Evolutionary conservation across 2,888 invertebrate species (phyloP).

Genomic region (Atethmia centrago): DNA sequence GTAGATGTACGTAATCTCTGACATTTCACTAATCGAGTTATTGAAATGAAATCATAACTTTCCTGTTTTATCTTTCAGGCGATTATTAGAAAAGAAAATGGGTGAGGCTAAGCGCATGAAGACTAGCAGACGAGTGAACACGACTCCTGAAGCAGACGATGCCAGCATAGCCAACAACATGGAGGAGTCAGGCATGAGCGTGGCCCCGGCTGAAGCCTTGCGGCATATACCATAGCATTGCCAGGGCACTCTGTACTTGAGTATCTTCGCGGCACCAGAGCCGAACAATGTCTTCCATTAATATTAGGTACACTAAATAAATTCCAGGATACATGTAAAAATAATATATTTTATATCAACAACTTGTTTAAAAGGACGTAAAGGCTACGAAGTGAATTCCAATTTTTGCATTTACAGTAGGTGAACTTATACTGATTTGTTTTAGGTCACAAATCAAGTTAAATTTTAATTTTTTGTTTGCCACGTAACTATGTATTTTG

Average conservation of each 20-base stretch:
- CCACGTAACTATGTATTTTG: slow-evolving; percentile 1
- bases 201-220: slow-evolving; percentile 79
- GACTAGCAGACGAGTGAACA: slow-evolving; percentile 75
- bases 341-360: neutral
- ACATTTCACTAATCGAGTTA: neutral
- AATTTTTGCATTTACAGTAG: slow-evolving; percentile 18
- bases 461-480: slow-evolving; percentile 1
- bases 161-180: slow-evolving; percentile 83
- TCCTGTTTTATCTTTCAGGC: slow-evolving; percentile 77
- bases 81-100: slow-evolving; percentile 85
- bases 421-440: neutral
- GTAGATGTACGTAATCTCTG: neutral
- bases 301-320: neutral
- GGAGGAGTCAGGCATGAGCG: slow-evolving; percentile 81
- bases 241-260: slow-evolving; percentile 3
- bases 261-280: neutral
- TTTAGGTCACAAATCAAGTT: slow-evolving; percentile 6
- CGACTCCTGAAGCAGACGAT: slow-evolving; percentile 76
- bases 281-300: slow-evolving; percentile 17
- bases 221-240: slow-evolving; percentile 78
- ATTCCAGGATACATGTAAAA: neutral
- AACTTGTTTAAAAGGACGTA: neutral
- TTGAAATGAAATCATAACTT: neutral
- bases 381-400: neutral
- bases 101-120: slow-evolving; percentile 81